Conservation (phyloP, 2,113 vertebrate species). For the Opisthocomus hoazin region DNA sequence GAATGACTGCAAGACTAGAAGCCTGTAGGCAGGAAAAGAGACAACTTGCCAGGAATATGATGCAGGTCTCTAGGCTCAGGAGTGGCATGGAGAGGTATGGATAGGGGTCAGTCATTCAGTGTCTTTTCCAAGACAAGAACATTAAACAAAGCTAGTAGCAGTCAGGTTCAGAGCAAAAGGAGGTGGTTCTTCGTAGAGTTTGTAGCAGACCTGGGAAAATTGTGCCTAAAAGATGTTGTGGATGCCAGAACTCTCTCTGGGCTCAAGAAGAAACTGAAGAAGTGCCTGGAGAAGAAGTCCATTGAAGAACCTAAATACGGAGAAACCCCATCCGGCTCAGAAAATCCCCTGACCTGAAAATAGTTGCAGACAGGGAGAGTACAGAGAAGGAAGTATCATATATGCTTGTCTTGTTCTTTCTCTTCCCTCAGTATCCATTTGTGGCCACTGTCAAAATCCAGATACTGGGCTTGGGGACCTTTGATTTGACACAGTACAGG, state of each 20-base stretch:
- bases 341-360: neutral
- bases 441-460: neutral
- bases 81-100: neutral
- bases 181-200: neutral
- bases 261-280: neutral
- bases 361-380: neutral
- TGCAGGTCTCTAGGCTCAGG: neutral
- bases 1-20: neutral
- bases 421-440: neutral
- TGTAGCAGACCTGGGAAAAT: neutral
- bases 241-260: neutral
- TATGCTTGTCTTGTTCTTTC: neutral
- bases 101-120: neutral
- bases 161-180: neutral
- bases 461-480: neutral
- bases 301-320: accelerated
- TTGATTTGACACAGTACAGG: neutral
- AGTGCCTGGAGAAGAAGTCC: neutral
- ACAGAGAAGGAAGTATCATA: neutral
- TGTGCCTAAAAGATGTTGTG: neutral
- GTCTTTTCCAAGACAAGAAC: neutral
- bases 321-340: neutral
- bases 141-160: neutral
- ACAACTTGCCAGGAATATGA: neutral
- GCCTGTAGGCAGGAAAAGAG: neutral